Evolutionary conservation across 2,888 invertebrate species (phyloP), one percentile per base, ranked within the genome.

Genomic region (Caenorhabditis panamensis): DNA sequence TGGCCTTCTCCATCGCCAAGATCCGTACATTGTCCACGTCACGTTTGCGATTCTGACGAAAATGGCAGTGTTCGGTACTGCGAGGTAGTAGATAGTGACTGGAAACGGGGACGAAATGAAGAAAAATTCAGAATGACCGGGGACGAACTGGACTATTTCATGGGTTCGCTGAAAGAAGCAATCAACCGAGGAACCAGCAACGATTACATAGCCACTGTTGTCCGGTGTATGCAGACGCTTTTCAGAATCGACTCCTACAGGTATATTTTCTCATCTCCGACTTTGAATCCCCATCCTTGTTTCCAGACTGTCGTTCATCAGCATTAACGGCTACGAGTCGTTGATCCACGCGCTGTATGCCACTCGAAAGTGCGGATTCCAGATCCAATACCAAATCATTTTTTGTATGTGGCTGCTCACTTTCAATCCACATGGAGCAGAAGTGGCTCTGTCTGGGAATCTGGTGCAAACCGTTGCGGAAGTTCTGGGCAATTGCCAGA

Each of bases 381-480:
- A 79, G 51, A 73, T 79, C 22, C 79, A 79, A 31, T 79, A 79
- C 44, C 79, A 79, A 31, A 73, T 79, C 5, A 63, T 79, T n/a
- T 79, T 69, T 49, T 79, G 73, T 56, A 72, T 67, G 67, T 81
- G 98, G 98, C 96, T 97, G 84, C 93, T 98, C 84, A 97, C 97
- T 0, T 98, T 97, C 93, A 97, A 97, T 92, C 94, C 95, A 0
- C 93, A 95, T 82, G 93, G 97, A 76, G 96, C 97, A 0, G 96
- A 96, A 91, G 95, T 95, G 92, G 96, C 98, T 95, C 90, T 90
- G 88, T 91, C 88, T 89, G 87, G 59, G 20, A 72, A 69, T 91
- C 95, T 96, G 9, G 97, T 98, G 91, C 97, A 97, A 20, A 96
- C 96, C 88, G 93, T 98, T 88, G 96, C 97, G 2, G 97, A 97